Conservation (phyloP, 2,797 vertebrate species). For the Enteromius viviparus region DNA sequence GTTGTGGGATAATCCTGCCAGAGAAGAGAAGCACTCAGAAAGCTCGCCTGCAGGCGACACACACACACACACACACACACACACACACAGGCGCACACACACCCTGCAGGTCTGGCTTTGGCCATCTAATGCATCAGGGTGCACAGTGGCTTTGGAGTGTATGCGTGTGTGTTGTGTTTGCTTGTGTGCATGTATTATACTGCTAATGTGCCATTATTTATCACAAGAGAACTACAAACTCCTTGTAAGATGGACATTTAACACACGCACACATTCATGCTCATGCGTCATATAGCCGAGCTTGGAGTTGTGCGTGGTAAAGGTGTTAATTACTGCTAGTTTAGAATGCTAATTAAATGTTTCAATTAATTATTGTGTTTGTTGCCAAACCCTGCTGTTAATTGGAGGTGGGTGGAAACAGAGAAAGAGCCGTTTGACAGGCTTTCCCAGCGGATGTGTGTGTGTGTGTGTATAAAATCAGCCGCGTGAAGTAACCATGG, state of each 20-base stretch:
- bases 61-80: conserved; percentile 60
- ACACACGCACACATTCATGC: conserved; percentile 55
- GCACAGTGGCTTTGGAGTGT: conserved; percentile 38
- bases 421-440: conserved; percentile 66
- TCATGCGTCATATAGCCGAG: conserved; percentile 75
- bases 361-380: conserved; percentile 83
- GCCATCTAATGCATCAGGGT: conserved; percentile 85
- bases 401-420: conserved; percentile 73
- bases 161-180: conserved; percentile 22
- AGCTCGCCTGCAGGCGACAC: conserved; percentile 56
- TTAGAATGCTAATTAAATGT: conserved; percentile 88
- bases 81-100: conserved; percentile 77
- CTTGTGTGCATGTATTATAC: conserved; percentile 37
- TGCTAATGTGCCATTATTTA: conserved; percentile 27
- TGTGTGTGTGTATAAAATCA: conserved; percentile 55
- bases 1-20: conserved; percentile 63
- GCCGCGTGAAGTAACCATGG: conserved; percentile 23
- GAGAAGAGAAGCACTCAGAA: conserved; percentile 61
- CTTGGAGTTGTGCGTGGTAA: conserved; percentile 77
- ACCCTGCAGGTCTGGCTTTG: conserved; percentile 85
- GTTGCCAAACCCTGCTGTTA: conserved; percentile 80
- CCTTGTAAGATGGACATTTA: conserved; percentile 60
- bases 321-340: conserved; percentile 91
- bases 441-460: conserved; percentile 64
- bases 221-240: conserved; percentile 47